Conservation (phyloP, 2,113 vertebrate species). For the Lynx canadensis region DNA sequence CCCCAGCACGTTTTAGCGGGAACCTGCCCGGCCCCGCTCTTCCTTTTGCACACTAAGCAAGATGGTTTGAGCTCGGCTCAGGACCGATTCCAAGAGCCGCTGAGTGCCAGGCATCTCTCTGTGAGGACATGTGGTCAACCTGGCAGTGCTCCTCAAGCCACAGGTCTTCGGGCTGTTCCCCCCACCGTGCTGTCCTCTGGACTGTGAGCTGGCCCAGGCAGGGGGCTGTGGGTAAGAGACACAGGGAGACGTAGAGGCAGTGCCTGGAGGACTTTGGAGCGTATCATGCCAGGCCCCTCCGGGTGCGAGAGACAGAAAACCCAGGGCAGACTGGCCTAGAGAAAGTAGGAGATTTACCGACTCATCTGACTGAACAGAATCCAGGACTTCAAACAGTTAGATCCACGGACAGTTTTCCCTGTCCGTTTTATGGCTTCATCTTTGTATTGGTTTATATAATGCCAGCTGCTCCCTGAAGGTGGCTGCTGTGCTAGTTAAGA, state of each 20-base stretch:
- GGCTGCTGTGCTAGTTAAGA: not conserved
- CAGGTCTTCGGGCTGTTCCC: not conserved
- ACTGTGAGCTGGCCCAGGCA: not conserved
- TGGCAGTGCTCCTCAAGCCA: not conserved
- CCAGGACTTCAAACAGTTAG: too few relatives aligned
- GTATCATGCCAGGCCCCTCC: not conserved
- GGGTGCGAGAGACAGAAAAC: not conserved
- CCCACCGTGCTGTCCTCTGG: not conserved
- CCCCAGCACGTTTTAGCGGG: not conserved
- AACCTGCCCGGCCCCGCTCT: fast-evolving
- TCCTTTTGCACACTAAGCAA: not conserved
- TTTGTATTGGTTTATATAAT: not conserved
- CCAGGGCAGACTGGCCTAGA: not conserved
- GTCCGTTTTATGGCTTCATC: not conserved
- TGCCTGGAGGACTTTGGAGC: not conserved
- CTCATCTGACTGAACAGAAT: not conserved
- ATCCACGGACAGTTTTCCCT: not conserved
- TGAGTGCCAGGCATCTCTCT: not conserved
- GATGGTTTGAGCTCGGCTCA: not conserved
- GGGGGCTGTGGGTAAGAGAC: not conserved
- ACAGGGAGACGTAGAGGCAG: not conserved
- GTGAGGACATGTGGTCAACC: not conserved
- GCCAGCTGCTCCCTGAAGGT: not conserved
- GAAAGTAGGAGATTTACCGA: not conserved
- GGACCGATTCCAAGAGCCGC: not conserved